Evolutionary conservation across 1,140 invertebrate species (phyloP), one percentile per base, ranked within the genome.

Genomic region (Drosophila prosaltans): DNA sequence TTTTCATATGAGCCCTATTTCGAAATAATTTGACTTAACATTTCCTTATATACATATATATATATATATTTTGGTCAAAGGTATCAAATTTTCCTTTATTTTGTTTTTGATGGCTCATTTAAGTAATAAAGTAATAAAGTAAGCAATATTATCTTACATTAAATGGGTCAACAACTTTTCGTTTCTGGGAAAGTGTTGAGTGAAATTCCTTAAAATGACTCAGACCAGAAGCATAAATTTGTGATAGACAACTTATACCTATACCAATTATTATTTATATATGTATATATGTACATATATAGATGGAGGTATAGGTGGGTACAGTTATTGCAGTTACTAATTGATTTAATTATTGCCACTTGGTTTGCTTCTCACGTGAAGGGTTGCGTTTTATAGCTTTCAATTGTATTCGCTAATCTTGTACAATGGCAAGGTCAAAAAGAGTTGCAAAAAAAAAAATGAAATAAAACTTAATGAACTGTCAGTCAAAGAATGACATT

Each of bases 91-190:
- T 57, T 30, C 28, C 28, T 30, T 0, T 2, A 30, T 30, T 57
- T 55, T 51, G 32, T 36, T 36, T 36, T 36, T 36, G 26, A 0
- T 11, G 16, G 16, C 16, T 40, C 11, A 9, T 24, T 48, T 1
- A 48, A 6, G 45, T 75, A 64, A 11, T 58, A 69, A 48, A 6
- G 45, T 75, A 64, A 11, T 58, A 69, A 70, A 68, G 65, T 58
- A 59, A 55, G 69, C 69, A 58, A 66, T 65, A 72, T 70, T 65
- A 40, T 72, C 30, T 78, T 78, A 68, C 72, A 71, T 28, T 10
- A 89, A 89, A 48, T 88, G 78, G 83, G 83, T 77, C 84, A 89
- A 83, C 84, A 82, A 89, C 82, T 69, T 64, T 40, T 43, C 21
- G 32, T 36, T 59, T 57, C 32, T 59, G 69, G 48, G 51, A 70